Evolutionary conservation across 2,888 invertebrate species (phyloP).

Genomic region (Phaedon cochleariae): DNA sequence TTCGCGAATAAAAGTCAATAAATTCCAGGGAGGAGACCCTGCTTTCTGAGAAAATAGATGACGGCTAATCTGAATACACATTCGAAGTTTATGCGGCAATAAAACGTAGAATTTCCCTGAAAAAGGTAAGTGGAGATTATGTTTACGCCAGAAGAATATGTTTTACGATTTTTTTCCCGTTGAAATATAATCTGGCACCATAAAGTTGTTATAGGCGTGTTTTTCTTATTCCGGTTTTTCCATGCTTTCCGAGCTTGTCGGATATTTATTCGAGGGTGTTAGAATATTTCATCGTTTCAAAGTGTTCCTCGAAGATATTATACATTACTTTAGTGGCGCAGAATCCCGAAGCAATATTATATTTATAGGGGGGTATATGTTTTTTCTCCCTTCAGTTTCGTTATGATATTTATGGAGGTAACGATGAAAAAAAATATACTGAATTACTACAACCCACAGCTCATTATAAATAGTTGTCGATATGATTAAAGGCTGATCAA

Average conservation of each 20-base stretch:
- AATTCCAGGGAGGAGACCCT: neutral
- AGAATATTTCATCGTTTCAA: slow-evolving; percentile 14
- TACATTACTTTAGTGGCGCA: slow-evolving; percentile 8
- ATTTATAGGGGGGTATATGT: neutral
- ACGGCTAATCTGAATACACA: slow-evolving; percentile 45
- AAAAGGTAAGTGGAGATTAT: slow-evolving; percentile 46
- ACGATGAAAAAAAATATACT: neutral
- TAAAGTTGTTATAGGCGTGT: slow-evolving; percentile 27
- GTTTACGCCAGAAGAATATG: slow-evolving; percentile 42
- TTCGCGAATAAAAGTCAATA: slow-evolving; percentile 20
- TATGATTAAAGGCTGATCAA: no score
- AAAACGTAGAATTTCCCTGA: slow-evolving; percentile 36
- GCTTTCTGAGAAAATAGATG: slow-evolving; percentile 21
- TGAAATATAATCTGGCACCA: slow-evolving; percentile 23
- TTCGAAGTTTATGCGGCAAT: slow-evolving; percentile 41
- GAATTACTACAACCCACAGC: no score
- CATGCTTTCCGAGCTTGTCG: slow-evolving; percentile 4
- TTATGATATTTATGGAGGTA: neutral
- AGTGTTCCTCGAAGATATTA: slow-evolving; percentile 8
- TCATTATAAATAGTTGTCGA: no score
- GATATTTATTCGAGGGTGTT: slow-evolving; percentile 12
- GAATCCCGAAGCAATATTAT: neutral
- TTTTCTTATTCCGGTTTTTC: slow-evolving; percentile 16
- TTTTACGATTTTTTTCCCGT: slow-evolving; percentile 41
- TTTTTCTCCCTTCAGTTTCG: neutral